Conservation (phyloP, 1,140 invertebrate genomes). For the Oryctes rhinoceros region DNA sequence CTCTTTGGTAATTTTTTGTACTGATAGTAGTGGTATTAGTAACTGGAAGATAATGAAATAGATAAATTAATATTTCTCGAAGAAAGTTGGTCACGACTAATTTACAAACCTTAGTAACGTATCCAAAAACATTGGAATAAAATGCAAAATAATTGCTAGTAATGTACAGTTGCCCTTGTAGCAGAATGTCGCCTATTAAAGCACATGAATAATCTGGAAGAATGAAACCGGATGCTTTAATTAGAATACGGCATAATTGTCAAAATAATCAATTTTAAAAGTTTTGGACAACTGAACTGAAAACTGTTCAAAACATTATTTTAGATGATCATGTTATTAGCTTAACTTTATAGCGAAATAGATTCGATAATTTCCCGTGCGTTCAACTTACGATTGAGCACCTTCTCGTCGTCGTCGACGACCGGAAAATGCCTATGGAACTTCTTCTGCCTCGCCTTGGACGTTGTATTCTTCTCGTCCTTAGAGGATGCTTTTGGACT, state of each 20-base stretch:
- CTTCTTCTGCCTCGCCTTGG: conserved; percentile 76
- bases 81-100: background rate
- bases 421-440: conserved; percentile 78
- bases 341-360: background rate
- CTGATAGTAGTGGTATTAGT: conserved; percentile 81
- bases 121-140: conserved; percentile 94
- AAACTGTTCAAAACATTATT: background rate
- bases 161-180: conserved; percentile 92
- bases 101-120: conserved; percentile 82
- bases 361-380: background rate
- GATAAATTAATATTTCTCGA: background rate
- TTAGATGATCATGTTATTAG: background rate
- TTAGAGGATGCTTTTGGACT: conserved; percentile 57
- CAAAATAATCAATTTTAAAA: background rate
- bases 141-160: conserved; percentile 94
- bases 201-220: conserved; percentile 91
- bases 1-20: conserved; percentile 88
- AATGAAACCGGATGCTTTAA: conserved; percentile 1
- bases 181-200: conserved; percentile 87
- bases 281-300: background rate
- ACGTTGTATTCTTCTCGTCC: conserved; percentile 66
- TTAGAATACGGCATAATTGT: background rate
- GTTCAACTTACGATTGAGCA: conserved; percentile 77
- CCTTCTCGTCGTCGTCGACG: conserved; percentile 77
- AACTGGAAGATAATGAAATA: conserved; percentile 64